These are phyloP conservation scores for Echinops telfairi DNA, from an alignment of 2,113 vertebrate species.

Conservation along the genomic window DNA sequence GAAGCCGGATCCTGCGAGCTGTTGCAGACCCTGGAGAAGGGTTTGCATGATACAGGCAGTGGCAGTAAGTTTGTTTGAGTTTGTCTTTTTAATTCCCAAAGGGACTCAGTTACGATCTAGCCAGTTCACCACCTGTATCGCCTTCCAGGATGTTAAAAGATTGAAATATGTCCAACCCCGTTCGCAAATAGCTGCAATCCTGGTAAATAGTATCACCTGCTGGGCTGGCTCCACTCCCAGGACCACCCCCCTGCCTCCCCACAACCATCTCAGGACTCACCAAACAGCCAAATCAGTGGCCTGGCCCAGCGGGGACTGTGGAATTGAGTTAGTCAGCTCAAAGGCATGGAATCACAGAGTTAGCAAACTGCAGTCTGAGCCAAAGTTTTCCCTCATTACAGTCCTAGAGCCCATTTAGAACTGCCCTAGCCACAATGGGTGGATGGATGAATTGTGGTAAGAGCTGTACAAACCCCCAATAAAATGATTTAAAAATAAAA, in stretches of 20 bases:
- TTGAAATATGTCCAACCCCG: not conserved
- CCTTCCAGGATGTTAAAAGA: conserved; percentile 23
- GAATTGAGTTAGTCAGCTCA: not conserved
- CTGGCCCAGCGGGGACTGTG: not conserved
- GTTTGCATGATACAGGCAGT: not conserved
- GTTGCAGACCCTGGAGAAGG: not conserved
- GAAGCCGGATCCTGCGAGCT: not conserved
- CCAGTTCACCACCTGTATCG: not conserved
- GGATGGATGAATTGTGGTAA: no score
- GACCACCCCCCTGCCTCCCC: not conserved
- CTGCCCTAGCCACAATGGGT: not conserved
- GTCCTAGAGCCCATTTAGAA: not conserved
- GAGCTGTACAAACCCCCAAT: no score
- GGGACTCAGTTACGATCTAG: not conserved
- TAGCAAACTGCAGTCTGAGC: not conserved
- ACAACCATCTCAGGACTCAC: not conserved
- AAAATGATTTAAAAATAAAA: no score
- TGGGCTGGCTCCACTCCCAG: conserved; percentile 27
- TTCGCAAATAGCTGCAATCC: conserved; percentile 11
- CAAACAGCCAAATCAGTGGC: conserved; percentile 32
- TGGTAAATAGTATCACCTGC: not conserved
- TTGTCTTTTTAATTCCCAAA: not conserved
- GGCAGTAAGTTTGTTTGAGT: not conserved
- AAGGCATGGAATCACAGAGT: not conserved
- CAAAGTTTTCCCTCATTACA: not conserved